Evolutionary conservation across 2,888 invertebrate genomes (phyloP), one percentile per base, ranked within the genome.

Genomic region (Euspilapteryx auroguttella): DNA sequence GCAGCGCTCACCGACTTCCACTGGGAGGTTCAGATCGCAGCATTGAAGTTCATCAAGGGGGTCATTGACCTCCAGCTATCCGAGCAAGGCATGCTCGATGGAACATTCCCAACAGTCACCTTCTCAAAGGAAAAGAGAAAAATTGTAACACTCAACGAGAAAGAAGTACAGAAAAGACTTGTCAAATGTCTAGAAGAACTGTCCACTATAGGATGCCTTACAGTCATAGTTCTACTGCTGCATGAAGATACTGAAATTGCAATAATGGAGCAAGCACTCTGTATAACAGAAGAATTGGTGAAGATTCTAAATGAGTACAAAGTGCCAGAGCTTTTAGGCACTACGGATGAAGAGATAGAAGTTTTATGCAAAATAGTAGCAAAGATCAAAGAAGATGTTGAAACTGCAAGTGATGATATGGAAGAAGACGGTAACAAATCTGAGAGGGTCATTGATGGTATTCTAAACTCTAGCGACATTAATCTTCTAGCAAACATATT

Each of bases 61-160:
- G 83, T 86, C 12, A 83, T 88, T 24, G 69, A 79, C 13, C 78
- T 79, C 1, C 78, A 82, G 29, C 59, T 89, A 6, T 78, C 75
- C 0, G 80, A 87, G 43, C 89, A 89, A 57, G 90, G 90, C n/a
- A 88, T 90, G 86, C 79, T 90, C 8, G 89, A 91, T 46, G 88
- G 88, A 0, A 78, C 68, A 0, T 90, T 90, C 53, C 90, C 90
- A 0, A 80, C 79, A 0, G 84, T 89, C 0, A 89, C 89, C 0
- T 90, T 90, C 51, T 89, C 89, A 0, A 86, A 82, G 44, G 87
- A 88, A 51, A 75, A 85, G 4, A 78, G 83, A 32, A 90, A 90
- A 59, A 91, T 90, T 12, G 84, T 90, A 3, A 82, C 81, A 0
- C 54, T 91, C 7, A 86, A 83, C 14, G 82, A 82, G 32, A 54